Evolutionary conservation across 2,888 invertebrate species (phyloP).

Genomic region (Oscheius sp.): DNA sequence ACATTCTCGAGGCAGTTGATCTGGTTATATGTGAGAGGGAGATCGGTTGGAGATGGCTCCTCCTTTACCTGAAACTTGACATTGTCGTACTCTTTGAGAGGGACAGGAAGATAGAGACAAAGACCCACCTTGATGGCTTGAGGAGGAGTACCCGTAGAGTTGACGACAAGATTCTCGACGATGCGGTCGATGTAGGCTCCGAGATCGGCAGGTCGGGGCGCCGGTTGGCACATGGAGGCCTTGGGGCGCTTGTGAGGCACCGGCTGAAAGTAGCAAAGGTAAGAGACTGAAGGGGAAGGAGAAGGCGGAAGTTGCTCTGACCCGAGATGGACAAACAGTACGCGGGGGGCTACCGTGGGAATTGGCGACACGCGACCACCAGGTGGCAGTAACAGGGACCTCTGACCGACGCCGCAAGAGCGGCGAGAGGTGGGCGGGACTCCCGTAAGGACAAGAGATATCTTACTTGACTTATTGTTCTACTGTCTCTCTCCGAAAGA

Average conservation of each 20-base stretch:
- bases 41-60: conserved; percentile 41
- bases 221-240: conserved; percentile 41
- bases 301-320: background rate
- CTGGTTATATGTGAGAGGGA: conserved; percentile 59
- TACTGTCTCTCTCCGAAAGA: conserved; percentile 12
- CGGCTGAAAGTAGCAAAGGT: conserved; percentile 46
- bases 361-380: conserved; percentile 30
- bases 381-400: conserved; percentile 22
- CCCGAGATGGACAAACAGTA: conserved; percentile 28
- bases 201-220: conserved; percentile 44
- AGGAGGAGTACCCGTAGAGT: conserved; percentile 41
- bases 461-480: conserved; percentile 11
- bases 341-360: conserved; percentile 37
- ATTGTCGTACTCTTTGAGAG: background rate
- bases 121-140: conserved; percentile 10
- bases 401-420: conserved; percentile 16
- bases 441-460: conserved; percentile 16
- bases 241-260: conserved; percentile 43
- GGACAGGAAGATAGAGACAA: background rate
- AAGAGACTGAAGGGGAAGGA: background rate
- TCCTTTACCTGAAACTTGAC: conserved; percentile 17
- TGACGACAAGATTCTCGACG: conserved; percentile 61
- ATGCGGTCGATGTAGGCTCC: conserved; percentile 60
- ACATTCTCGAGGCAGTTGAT: conserved; percentile 73
- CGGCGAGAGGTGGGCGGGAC: background rate